Percentiles rank a stretch among this genome's conserved stretches.
Evolutionary conservation across 2,113 vertebrate genomes (phyloP).

Genomic region (Lates calcarifer): DNA sequence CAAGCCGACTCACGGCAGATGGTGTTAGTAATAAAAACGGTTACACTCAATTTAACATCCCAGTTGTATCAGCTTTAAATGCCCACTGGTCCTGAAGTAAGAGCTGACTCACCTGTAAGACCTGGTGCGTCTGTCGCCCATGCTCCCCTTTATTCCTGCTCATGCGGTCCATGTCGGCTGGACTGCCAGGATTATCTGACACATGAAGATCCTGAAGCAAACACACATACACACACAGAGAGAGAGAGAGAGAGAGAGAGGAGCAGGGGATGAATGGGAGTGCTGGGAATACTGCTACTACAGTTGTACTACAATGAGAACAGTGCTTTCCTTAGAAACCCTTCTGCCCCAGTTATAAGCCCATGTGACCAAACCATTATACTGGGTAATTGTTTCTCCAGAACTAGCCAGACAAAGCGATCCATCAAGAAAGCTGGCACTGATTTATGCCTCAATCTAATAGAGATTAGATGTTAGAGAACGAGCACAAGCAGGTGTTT

Average conservation of each 20-base stretch:
- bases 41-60: not conserved
- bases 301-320: slow-evolving; percentile 79
- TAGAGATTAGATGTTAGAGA: slow-evolving; percentile 1
- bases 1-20: not conserved
- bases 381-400: slow-evolving; percentile 73
- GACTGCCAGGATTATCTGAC: slow-evolving; percentile 73
- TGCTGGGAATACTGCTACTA: slow-evolving; percentile 76
- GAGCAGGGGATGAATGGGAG: slow-evolving; percentile 61
- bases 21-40: not conserved
- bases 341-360: slow-evolving; percentile 76
- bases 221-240: slow-evolving; percentile 25
- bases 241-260: slow-evolving; percentile 22
- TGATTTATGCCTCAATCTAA: slow-evolving; percentile 31
- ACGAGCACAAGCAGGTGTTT: not conserved
- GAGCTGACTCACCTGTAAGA: slow-evolving; percentile 82
- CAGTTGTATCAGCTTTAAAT: not conserved
- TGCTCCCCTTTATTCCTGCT: slow-evolving; percentile 69
- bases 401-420: slow-evolving; percentile 43
- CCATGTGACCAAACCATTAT: slow-evolving; percentile 77
- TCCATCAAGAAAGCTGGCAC: slow-evolving; percentile 42
- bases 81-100: not conserved
- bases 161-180: slow-evolving; percentile 79
- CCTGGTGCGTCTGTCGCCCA: slow-evolving; percentile 81
- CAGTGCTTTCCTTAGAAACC: slow-evolving; percentile 80
- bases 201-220: slow-evolving; percentile 78